Evolutionary conservation across 2,888 invertebrate species (phyloP).

Genomic region (Allophyes oxyacanthae): DNA sequence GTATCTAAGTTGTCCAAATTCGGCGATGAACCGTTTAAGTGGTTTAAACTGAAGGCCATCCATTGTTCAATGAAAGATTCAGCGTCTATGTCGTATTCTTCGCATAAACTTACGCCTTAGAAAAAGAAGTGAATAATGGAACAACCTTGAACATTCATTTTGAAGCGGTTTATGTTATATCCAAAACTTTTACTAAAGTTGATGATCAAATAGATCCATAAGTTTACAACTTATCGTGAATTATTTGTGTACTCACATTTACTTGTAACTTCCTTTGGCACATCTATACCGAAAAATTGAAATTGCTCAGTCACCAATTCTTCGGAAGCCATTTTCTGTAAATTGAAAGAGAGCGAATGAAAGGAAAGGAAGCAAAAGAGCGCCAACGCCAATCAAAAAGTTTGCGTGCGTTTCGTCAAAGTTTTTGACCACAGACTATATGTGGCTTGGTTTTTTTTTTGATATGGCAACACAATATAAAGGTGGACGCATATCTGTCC

Average conservation of each 20-base stretch:
- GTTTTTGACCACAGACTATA: constrained; percentile 50
- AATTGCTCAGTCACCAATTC: constrained; percentile 90
- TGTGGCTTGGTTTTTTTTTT: constrained; percentile 3
- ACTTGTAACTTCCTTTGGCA: constrained; percentile 85
- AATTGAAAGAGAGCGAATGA: constrained; percentile 68
- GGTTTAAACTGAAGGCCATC: constrained; percentile 93
- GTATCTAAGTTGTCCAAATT: constrained; percentile 89
- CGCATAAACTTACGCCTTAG: constrained; percentile 91
- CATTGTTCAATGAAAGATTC: constrained; percentile 93
- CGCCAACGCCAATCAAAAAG: constrained; percentile 67
- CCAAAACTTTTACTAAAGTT: constrained; percentile 44
- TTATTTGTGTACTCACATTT: constrained; percentile 85
- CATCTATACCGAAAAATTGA: constrained; percentile 90
- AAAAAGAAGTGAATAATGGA: constrained; percentile 74
- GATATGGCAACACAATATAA: constrained; percentile 19
- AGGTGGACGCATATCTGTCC: too few relatives aligned
- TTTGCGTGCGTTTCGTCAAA: constrained; percentile 54
- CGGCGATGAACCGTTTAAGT: constrained; percentile 90
- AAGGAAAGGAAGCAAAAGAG: constrained; percentile 64
- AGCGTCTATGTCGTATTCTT: constrained; percentile 90
- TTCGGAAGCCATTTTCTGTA: constrained; percentile 88
- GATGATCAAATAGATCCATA: constrained; percentile 31
- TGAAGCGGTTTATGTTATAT: constrained; percentile 55
- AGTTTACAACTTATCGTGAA: constrained; percentile 24
- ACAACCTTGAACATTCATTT: constrained; percentile 87